Evolutionary conservation across 2,113 vertebrate species (phyloP).

Genomic region (Rhinolophus ferrumequinum): DNA sequence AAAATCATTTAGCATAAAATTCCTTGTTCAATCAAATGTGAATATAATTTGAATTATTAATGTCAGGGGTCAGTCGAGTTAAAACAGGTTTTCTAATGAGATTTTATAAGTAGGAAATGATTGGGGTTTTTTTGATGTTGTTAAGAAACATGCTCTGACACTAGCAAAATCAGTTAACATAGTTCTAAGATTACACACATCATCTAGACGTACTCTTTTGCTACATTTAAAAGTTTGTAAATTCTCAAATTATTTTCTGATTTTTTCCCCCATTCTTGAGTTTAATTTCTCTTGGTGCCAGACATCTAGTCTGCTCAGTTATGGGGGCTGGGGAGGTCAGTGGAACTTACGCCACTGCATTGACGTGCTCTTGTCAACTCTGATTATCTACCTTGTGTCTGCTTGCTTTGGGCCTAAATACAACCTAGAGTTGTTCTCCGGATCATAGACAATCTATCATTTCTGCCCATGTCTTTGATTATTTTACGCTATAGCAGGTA

Average conservation of each 20-base stretch:
- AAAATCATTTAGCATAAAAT: conserved; percentile 18
- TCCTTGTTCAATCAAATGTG: background rate
- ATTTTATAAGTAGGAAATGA: background rate
- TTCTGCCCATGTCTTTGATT: background rate
- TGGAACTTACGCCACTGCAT: background rate
- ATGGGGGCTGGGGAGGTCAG: background rate
- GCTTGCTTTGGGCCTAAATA: conserved; percentile 7
- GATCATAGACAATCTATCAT: background rate
- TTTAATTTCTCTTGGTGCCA: background rate
- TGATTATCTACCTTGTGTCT: background rate
- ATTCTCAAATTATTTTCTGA: background rate
- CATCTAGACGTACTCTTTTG: background rate
- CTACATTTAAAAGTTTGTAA: conserved; percentile 39
- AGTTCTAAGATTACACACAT: background rate
- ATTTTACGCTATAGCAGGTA: background rate
- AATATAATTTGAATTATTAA: background rate
- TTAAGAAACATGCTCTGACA: conserved; percentile 41
- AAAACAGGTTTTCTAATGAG: background rate
- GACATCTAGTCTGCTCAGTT: background rate
- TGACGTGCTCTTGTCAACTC: background rate
- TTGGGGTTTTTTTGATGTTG: background rate
- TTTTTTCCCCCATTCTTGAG: background rate
- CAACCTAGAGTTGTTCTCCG: background rate
- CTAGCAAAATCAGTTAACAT: background rate
- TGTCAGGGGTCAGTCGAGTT: background rate